phyloP scores from a whole-genome alignment of 2,888 invertebrate species.

The Oligia latruncula region DNA sequence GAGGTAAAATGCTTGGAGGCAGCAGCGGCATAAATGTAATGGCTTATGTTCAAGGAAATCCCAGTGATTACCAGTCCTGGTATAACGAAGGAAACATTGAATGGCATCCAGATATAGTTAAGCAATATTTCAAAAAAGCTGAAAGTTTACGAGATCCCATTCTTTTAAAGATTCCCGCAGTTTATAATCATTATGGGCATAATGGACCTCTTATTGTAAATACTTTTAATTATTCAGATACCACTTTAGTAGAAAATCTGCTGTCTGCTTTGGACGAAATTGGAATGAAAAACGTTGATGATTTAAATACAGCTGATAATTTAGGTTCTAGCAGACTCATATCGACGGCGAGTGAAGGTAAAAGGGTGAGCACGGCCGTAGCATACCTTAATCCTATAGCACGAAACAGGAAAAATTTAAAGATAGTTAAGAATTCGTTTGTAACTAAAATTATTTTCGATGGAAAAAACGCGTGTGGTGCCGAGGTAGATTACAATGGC shows the following conservation, averaged over 20 bases:
- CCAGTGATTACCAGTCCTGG: conserved; percentile 88
- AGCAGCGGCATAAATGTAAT: conserved; percentile 88
- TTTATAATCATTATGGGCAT: conserved; percentile 74
- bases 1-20: conserved; percentile 91
- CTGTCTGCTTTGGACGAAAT: conserved; percentile 52
- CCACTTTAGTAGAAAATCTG: not conserved
- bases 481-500: conserved; percentile 38
- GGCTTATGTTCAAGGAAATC: conserved; percentile 87
- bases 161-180: conserved; percentile 23
- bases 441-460: conserved; percentile 51
- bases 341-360: conserved; percentile 37
- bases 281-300: conserved; percentile 43
- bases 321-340: conserved; percentile 41
- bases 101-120: conserved; percentile 58
- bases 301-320: conserved; percentile 49
- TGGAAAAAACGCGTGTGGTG: conserved; percentile 37
- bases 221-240: conserved; percentile 44
- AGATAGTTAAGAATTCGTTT: conserved; percentile 46
- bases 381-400: conserved; percentile 50
- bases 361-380: conserved; percentile 44
- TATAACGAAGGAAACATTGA: conserved; percentile 81
- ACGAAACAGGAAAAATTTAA: conserved; percentile 47
- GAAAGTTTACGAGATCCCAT: conserved; percentile 54
- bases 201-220: conserved; percentile 57
- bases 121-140: conserved; percentile 56